Evolutionary conservation across 2,888 invertebrate species (phyloP), one percentile per base, ranked within the genome.

Genomic region (Rosalia funebris): DNA sequence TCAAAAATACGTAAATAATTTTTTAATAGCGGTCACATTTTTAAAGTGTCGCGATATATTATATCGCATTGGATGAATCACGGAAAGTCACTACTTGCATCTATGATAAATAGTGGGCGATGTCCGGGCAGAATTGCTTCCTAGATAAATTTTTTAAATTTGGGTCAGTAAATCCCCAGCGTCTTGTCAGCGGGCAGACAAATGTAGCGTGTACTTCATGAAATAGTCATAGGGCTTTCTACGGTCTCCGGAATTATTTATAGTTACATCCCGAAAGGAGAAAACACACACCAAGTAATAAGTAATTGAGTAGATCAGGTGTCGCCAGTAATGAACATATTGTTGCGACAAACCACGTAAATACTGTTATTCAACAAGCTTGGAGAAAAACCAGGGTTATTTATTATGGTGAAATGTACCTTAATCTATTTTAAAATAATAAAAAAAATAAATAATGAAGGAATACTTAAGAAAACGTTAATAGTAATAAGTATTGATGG

Each of bases 161-260:
- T 57, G 39, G 63, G 69, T 65, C 69, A 66, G 61, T 58, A 62
- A 66, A 66, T 68, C 68, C 66, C 64, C 47, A 53, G 63, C 53
- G 65, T 58, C 63, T 63, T 62, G 67, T 69, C 67, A 63, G 65
- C 65, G 62, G 53, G 53, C 54, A 63, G 63, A 66, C 63, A 62
- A 66, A 65, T 63, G 64, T 60, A 64, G 62, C 62, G 50, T 39
- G 60, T 57, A 55, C 50, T 53, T 60, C 63, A 63, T 60, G 52
- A 63, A 63, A 63, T 57, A 63, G 53, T 57, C 53, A 63, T 63
- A 47, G 45, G 42, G 39, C 57, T 63, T 57, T 57, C 46, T 55
- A 39, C 32, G 50, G 37, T 19, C 53, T n/a, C 34, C 34, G 34
- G 10, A 34, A 60, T 63, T 63, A 63, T 60, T 63, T 57, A 63